phyloP scores from a whole-genome alignment of 2,113 vertebrate species.

The Tychaedon coryphoeus region DNA sequence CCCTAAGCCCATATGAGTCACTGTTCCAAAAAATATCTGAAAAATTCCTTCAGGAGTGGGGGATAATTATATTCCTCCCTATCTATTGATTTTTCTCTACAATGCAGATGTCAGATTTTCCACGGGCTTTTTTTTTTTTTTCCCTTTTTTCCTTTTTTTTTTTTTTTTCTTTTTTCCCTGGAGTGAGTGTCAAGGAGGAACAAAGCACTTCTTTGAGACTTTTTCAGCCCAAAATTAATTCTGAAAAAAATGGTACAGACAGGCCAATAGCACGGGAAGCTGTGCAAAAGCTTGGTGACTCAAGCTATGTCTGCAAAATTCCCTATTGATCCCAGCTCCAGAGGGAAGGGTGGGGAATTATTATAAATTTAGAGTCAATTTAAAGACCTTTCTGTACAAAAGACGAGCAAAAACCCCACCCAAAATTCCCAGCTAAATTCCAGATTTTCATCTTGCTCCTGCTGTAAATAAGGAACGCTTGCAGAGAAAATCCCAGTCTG shows the following conservation, averaged over 20 bases:
- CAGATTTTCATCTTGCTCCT: neutral
- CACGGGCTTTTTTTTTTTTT: neutral
- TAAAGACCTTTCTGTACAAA: neutral
- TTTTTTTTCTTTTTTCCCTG: neutral
- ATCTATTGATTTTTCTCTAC: slow-evolving; percentile 69
- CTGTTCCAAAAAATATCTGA: slow-evolving; percentile 62
- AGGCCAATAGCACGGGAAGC: slow-evolving; percentile 48
- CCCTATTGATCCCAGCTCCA: neutral
- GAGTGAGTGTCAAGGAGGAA: slow-evolving; percentile 74
- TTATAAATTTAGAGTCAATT: neutral
- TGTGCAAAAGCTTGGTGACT: slow-evolving; percentile 37
- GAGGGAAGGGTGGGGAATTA: neutral
- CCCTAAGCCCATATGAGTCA: slow-evolving; percentile 67
- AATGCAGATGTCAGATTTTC: slow-evolving; percentile 76
- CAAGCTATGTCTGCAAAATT: slow-evolving; percentile 47
- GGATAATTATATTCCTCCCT: slow-evolving; percentile 75
- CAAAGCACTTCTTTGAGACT: slow-evolving; percentile 76
- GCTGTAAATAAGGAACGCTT: neutral
- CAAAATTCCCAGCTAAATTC: neutral
- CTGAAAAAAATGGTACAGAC: slow-evolving; percentile 41
- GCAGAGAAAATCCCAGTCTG: neutral
- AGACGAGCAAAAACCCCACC: neutral
- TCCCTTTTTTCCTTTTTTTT: neutral
- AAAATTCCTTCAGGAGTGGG: slow-evolving; percentile 66
- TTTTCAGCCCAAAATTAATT: slow-evolving; percentile 76